Base-by-base conservation (phyloP, 2,888 invertebrate genomes). In the Brachylomia viminalis region DNA sequence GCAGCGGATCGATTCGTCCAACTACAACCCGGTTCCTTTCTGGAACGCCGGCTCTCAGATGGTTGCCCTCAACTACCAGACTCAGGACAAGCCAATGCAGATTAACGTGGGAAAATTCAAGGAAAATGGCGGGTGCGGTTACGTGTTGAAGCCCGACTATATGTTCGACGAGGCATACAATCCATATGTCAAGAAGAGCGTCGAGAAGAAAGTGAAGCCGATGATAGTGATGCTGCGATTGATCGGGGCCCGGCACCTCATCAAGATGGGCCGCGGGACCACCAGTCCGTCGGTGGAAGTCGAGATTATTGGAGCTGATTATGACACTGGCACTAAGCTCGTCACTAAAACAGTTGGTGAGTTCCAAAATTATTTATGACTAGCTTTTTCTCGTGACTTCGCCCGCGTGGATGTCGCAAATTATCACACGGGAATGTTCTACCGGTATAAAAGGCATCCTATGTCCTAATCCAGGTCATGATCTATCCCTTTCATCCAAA, bases 41-140 rank as follows among this genome's bases (percentile, higher is more conserved):
- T 99, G 99, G 99, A 99, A 99, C 93, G 97, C 98, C 20, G 99
- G 99, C 1, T 98, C 98, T 66, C 99, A 99, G 95, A 99, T 99
- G 99, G 98, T 99, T 0, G 99, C 99, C 0, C 96, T 99, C 7
- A 99, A 99, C 95, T 99, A 99, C 94, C 99, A 99, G 95, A 99
- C 99, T 0, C 97, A 98, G 80, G 99, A 99, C 93, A 98, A 98
- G 91, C 97, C 99, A 20, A 99, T 99, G 99, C 99, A 99, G 94
- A 92, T 99, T 17, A 99, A 99, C 94, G 98, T 98, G 92, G 99
- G 98, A 0, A 98, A 98, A 92, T 99, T 99, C 92, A 97, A 98
- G 47, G 98, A 98, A 91, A 99, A 99, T 91, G 99, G 99, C 0
- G 97, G 97, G 52, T 99, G 99, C 93, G 99, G 99, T 0, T 99